Base-by-base conservation (phyloP, 1,140 invertebrate genomes). In the Panulirus ornatus region DNA sequence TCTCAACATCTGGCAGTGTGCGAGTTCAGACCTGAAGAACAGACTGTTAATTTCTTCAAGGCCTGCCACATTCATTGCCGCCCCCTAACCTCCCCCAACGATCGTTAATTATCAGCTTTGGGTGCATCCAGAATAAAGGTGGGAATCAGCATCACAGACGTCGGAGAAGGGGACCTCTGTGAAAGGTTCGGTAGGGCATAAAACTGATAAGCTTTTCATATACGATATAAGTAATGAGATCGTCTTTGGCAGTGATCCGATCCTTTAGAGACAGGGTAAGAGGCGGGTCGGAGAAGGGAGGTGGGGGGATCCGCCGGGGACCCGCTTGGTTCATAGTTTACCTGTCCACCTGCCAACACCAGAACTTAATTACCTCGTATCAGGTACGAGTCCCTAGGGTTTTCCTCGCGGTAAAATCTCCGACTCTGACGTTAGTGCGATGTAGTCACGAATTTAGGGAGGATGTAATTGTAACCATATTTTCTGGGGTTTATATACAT, bases 161-260 rank as follows among this genome's bases (percentile, higher is more conserved):
- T 30, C 22, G 44, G 44, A 78, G 58, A 88, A 88, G 70, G n/a
- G 76, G 51, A 66, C 75, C 75, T 63, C 44, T 81, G 81, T 81
- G 85, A 79, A 88, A 36, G 76, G 75, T 47, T 88, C 85, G 58
- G 75, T 36, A 70, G 85, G 76, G 85, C 76, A 81, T 88, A 79
- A 88, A 81, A 88, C 70, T 88, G 76, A 88, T 88, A 79, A 70
- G 85, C 51, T 47, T 81, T 78, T 88, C 85, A 70, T 88, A 81
- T 54, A 44, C 38, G 44, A 70, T 88, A 58, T 78, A 78, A 66
- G 78, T 87, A 87, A 87, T 58, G 27, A 51, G 9, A 11, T 22
- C 66, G 3, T 38, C 30, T 19, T 71, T 36, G 63, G 38, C 38
- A 71, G 38, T 36, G 40, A 84, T 83, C 51, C 54, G 54, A 38